Conservation (phyloP, 30 jellyfish, hydroid and myxozoan species). For the Hydractinia symbiolongicarpus region DNA sequence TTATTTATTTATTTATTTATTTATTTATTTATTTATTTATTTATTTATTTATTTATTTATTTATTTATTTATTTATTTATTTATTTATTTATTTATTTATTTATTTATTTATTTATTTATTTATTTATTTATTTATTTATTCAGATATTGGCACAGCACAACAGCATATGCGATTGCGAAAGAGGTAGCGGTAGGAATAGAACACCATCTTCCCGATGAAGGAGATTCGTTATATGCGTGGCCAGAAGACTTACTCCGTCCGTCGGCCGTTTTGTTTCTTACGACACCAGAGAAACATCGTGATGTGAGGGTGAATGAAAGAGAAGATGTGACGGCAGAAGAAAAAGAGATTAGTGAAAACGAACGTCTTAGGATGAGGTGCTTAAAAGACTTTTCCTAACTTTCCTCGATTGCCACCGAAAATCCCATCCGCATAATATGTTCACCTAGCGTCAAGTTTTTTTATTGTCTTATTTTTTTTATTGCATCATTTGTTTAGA, state of each 20-base stretch:
- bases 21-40: too few relatives aligned
- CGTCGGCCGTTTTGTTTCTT: constrained; percentile 33
- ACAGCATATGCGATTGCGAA: constrained; percentile 40
- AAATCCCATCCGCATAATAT: too few relatives aligned
- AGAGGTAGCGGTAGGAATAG: constrained; percentile 12
- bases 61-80: too few relatives aligned
- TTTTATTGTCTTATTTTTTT: too few relatives aligned
- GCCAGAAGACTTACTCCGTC: constrained; percentile 30
- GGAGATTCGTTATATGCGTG: constrained; percentile 31
- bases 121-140: neutral
- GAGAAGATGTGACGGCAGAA: constrained; percentile 27
- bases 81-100: too few relatives aligned
- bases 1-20: too few relatives aligned
- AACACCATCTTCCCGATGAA: constrained; percentile 6
- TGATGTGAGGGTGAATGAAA: constrained; percentile 20
- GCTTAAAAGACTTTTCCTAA: neutral
- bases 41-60: too few relatives aligned
- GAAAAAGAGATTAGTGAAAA: constrained; percentile 27
- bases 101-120: too few relatives aligned
- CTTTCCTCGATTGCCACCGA: neutral
- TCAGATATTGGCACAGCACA: constrained; percentile 45
- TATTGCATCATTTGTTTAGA: neutral
- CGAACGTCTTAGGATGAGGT: constrained; percentile 21
- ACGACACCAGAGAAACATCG: constrained; percentile 30
- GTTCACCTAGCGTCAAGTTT: too few relatives aligned